Conservation (phyloP, 2,113 vertebrate genomes). For the Mellivora capensis region DNA sequence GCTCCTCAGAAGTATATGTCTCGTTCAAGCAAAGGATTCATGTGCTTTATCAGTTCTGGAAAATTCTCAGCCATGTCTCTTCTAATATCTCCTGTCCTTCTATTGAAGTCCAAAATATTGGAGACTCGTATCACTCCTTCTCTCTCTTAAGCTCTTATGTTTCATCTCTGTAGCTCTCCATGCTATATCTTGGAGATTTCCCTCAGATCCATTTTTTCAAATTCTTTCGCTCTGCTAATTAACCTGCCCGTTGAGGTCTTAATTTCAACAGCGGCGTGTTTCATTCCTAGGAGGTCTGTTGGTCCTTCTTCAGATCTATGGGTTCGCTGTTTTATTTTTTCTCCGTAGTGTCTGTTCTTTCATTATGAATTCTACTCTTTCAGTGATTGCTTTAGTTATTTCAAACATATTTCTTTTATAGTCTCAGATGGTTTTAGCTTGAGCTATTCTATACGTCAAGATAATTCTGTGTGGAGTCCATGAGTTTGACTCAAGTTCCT, state of each 20-base stretch:
- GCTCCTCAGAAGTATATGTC: not conserved
- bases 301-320: not conserved
- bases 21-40: not conserved
- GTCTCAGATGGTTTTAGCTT: not conserved
- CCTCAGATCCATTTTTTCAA: not conserved
- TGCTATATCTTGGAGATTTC: not conserved
- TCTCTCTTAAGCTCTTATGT: not conserved
- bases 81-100: not conserved
- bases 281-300: not conserved
- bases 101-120: not conserved
- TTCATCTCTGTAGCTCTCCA: not conserved
- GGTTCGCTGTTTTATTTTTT: not conserved
- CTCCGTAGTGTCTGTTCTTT: not conserved
- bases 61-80: not conserved
- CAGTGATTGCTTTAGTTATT: slow-evolving; percentile 46
- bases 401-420: slow-evolving; percentile 22
- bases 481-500: not conserved
- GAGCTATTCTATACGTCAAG: not conserved
- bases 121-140: too few species aligned
- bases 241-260: not conserved
- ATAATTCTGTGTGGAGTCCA: not conserved
- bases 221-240: not conserved
- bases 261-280: not conserved
- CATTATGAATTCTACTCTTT: not conserved
- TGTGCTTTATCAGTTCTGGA: not conserved